These are phyloP conservation scores for Amorpha juglandis DNA, from an alignment of 2,888 invertebrate species.

Conservation along the genomic window DNA sequence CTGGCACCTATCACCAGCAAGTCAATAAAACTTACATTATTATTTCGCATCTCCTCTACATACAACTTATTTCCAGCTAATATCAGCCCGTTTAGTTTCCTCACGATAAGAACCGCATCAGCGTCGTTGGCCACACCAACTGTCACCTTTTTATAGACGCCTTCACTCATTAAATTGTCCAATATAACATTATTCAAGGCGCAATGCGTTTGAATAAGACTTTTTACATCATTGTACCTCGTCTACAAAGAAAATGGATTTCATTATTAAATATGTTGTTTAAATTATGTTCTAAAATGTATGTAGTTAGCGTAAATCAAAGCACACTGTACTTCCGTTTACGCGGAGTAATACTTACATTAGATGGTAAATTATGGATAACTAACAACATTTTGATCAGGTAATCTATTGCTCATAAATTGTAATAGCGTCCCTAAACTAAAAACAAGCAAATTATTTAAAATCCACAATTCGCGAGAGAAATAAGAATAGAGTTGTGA, in stretches of 20 bases:
- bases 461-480: no score
- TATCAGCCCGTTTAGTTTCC: constrained; percentile 49
- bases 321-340: no score
- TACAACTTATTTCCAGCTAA: constrained; percentile 46
- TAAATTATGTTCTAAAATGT: no score
- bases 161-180: constrained; percentile 47
- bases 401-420: neutral
- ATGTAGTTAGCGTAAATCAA: no score
- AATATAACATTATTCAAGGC: constrained; percentile 50
- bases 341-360: constrained; percentile 38
- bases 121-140: constrained; percentile 51
- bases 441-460: neutral
- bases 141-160: constrained; percentile 48
- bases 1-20: neutral
- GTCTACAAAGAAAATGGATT: constrained; percentile 33
- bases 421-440: neutral
- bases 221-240: constrained; percentile 50
- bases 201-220: constrained; percentile 49
- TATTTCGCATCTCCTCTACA: constrained; percentile 49
- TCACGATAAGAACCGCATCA: constrained; percentile 49
- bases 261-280: neutral
- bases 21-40: constrained; percentile 37
- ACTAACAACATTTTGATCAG: constrained; percentile 45
- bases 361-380: constrained; percentile 48
- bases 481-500: no score